These are phyloP conservation scores for Simalia tracyae DNA, from an alignment of 2,797 vertebrate species.

Conservation along the genomic window DNA sequence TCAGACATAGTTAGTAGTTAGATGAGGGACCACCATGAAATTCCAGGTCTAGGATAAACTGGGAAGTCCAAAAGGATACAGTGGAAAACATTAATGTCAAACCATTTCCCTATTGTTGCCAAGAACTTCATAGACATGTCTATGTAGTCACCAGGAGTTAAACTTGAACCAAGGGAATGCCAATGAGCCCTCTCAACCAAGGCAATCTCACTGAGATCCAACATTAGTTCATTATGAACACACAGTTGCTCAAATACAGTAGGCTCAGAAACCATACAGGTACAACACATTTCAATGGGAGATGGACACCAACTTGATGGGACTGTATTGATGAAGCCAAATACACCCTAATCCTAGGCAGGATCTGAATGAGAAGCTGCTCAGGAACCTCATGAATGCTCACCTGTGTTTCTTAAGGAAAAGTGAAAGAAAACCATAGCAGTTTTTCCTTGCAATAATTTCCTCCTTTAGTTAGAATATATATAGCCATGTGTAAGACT, in stretches of 20 bases:
- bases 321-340: too few species aligned
- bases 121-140: not conserved
- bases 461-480: too few species aligned
- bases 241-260: not conserved
- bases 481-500: not conserved
- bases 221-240: not conserved
- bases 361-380: not conserved
- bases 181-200: not conserved
- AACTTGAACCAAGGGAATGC: not conserved
- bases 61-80: not conserved
- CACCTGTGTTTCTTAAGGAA: not conserved
- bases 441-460: too few species aligned
- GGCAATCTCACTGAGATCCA: not conserved
- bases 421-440: not conserved
- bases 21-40: not conserved
- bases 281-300: not conserved
- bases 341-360: not conserved
- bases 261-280: not conserved
- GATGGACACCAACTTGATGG: too few species aligned
- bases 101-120: not conserved
- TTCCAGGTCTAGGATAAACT: not conserved
- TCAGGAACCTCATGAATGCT: not conserved
- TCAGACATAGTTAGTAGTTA: not conserved
- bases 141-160: not conserved
- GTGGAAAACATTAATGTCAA: not conserved